A percentile compares a stretch with the other conserved stretches of the same genome.
phyloP scores from a whole-genome alignment of 1,140 invertebrate species.

The Brachionus sp. region DNA sequence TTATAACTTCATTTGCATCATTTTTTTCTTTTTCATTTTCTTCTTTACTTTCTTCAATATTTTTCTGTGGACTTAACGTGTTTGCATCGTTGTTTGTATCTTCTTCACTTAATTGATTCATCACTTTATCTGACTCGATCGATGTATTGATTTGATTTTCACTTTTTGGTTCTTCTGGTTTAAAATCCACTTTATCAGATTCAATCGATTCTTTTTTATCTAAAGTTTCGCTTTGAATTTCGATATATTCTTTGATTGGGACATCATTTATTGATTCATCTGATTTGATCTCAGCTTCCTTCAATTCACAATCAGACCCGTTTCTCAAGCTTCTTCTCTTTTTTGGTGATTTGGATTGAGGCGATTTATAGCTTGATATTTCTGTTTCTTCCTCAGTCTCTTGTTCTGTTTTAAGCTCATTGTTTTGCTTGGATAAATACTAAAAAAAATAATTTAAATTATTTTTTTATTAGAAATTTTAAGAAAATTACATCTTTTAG shows the following conservation, averaged over 20 bases:
- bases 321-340: neutral
- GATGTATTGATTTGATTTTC: no score
- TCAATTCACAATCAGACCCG: neutral
- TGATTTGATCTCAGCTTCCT: neutral
- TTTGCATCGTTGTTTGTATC: neutral
- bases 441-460: neutral
- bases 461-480: neutral
- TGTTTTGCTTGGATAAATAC: constrained; percentile 3
- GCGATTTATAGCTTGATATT: neutral
- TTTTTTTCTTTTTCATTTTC: neutral
- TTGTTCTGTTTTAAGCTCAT: neutral
- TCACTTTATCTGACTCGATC: neutral
- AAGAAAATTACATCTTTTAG: constrained; percentile 32
- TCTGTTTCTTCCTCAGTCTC: neutral
- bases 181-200: neutral
- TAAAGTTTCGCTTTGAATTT: neutral
- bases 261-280: neutral
- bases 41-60: neutral
- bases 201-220: neutral
- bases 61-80: neutral
- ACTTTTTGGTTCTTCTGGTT: no score
- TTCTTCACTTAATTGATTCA: neutral
- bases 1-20: neutral
- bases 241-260: neutral
- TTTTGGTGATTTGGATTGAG: constrained; percentile 1